Evolutionary conservation across 1,140 invertebrate genomes (phyloP).

Genomic region (Rhopalosiphum padi): DNA sequence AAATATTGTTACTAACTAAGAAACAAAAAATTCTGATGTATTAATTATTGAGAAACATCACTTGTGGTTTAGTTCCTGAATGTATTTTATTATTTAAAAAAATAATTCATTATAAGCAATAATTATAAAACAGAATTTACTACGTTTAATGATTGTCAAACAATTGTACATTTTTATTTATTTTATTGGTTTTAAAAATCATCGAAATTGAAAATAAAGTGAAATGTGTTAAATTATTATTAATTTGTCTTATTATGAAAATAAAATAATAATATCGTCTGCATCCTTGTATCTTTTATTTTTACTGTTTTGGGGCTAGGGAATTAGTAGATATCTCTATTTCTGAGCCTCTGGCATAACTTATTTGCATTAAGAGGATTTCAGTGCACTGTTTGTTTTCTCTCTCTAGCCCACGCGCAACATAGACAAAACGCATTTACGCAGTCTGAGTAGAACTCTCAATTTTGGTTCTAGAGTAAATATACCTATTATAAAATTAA

Average conservation of each 20-base stretch:
- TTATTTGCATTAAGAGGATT: too few species aligned
- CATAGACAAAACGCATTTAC: too few species aligned
- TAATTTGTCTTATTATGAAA: background rate
- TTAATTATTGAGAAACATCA: background rate
- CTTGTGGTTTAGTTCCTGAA: conserved; percentile 19
- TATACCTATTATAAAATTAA: too few species aligned
- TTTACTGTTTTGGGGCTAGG: background rate
- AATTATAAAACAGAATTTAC: background rate
- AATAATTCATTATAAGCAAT: background rate
- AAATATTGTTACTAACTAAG: background rate
- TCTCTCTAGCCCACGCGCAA: too few species aligned
- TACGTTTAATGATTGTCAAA: background rate
- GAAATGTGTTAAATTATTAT: conserved; percentile 2
- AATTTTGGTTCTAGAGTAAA: too few species aligned
- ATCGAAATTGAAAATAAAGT: background rate
- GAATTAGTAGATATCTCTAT: too few species aligned
- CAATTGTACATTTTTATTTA: conserved; percentile 16
- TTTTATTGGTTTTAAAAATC: background rate
- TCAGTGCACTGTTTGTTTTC: too few species aligned
- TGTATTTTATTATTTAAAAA: background rate
- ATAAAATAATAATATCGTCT: background rate
- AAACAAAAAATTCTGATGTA: background rate
- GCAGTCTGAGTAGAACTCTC: too few species aligned
- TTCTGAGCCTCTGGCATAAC: too few species aligned
- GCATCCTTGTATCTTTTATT: background rate